Evolutionary conservation across 2,888 invertebrate species (phyloP), one percentile per base, ranked within the genome.

Genomic region (Holacanthella duospinosa): DNA sequence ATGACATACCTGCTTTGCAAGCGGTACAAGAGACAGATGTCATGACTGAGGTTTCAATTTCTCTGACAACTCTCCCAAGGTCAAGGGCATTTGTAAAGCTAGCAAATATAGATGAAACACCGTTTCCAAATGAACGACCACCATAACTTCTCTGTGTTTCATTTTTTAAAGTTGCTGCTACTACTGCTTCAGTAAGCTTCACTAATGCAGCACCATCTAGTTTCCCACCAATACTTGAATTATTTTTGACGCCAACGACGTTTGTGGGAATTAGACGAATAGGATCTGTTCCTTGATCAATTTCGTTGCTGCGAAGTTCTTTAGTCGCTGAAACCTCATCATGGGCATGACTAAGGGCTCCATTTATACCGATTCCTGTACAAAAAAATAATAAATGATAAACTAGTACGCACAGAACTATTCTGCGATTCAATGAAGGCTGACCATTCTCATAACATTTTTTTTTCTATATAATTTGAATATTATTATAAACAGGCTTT

Each of bases 11-110:
- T 55, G 74, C 75, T 64, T 71, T 70, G 61, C 93, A 93, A 12
- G 93, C 93, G 1, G 91, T 90, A 75, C 93, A 93, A 0, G 90
- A 90, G 1, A 93, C 90, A 77, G 86, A 89, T 1, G 90, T 66
- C 74, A 74, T 74, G 9, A 75, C 73, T n/a, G 74, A 74, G 26
- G 90, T 90, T 79, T 93, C 92, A 58, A 93, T 87, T 81, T 93
- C 93, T 73, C 81, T 81, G 61, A 87, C 85, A 0, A 92, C 91
- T 80, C 91, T 89, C 75, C 88, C 87, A 59, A 93, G 79, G 77
- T 92, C 91, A 43, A 92, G 80, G 60, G 92, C 72, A 62, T 65
- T 71, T 1, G 72, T 68, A 53, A 72, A 72, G 60, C 66, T 62
- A n/a, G 62, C 64, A 53, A 72, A 66, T 27, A 72, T 66, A 12